phyloP scores from a whole-genome alignment of 2,113 vertebrate species.

The Manacus vitellinus region DNA sequence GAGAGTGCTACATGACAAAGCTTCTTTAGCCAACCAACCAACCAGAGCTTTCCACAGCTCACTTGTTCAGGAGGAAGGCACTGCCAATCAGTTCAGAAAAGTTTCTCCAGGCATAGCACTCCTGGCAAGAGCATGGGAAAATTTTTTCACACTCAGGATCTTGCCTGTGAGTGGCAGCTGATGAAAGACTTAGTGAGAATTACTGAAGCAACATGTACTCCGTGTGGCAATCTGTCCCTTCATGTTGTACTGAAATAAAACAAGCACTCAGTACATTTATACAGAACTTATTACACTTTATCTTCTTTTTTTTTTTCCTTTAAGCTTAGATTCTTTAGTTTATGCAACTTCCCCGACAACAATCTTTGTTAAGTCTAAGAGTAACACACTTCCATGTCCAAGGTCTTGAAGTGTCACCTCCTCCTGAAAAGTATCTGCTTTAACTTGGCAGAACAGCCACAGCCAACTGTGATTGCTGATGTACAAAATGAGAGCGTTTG shows the following conservation, averaged over 20 bases:
- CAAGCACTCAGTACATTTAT: background rate
- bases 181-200: background rate
- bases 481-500: background rate
- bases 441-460: background rate
- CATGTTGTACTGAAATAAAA: background rate
- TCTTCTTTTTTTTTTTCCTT: background rate
- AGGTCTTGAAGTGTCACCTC: background rate
- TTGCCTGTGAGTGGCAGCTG: background rate
- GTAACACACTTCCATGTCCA: background rate
- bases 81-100: background rate
- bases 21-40: background rate
- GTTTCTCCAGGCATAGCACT: background rate
- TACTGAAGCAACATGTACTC: background rate
- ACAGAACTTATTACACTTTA: background rate
- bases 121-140: background rate
- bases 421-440: background rate
- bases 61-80: background rate
- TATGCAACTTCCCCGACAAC: background rate
- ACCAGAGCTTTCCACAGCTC: background rate
- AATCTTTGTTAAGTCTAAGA: background rate
- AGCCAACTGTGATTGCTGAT: background rate
- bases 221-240: background rate
- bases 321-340: background rate
- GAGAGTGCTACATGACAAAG: background rate
- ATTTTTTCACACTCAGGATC: background rate